Conservation (phyloP, 2,888 invertebrate genomes). For the Shargacucullia verbasci region DNA sequence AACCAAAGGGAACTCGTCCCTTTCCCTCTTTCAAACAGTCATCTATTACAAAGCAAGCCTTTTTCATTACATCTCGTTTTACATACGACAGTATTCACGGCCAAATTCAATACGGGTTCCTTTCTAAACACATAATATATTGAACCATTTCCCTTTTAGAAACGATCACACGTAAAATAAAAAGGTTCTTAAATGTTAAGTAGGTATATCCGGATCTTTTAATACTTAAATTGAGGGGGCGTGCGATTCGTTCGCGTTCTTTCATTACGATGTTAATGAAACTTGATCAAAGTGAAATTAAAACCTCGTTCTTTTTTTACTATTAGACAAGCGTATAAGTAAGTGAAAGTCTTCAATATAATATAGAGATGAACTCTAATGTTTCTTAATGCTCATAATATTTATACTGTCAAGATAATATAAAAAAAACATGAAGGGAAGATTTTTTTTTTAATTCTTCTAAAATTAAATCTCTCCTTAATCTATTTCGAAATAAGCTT, state of each 20-base stretch:
- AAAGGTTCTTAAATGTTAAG: conserved; percentile 6
- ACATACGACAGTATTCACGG: conserved; percentile 47
- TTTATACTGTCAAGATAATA: too few species aligned
- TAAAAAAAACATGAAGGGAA: too few species aligned
- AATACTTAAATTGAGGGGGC: background rate
- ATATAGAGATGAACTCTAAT: too few species aligned
- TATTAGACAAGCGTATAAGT: too few species aligned
- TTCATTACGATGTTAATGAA: background rate
- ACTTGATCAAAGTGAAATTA: background rate
- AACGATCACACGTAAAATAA: conserved; percentile 11
- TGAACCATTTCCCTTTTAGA: conserved; percentile 17
- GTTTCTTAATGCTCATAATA: too few species aligned
- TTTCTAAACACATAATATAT: conserved; percentile 32
- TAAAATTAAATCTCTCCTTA: too few species aligned
- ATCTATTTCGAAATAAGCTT: too few species aligned
- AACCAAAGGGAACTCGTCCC: conserved; percentile 34
- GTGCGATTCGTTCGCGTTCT: background rate
- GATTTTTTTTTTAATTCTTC: too few species aligned
- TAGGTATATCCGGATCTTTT: conserved; percentile 1
- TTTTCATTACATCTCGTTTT: conserved; percentile 55
- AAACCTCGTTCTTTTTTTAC: background rate
- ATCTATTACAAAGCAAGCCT: conserved; percentile 45
- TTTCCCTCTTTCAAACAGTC: conserved; percentile 45
- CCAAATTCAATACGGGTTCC: conserved; percentile 49
- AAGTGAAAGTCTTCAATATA: too few species aligned